Evolutionary conservation across 2,888 invertebrate species (phyloP).

Genomic region (Pyrochroa serraticornis): DNA sequence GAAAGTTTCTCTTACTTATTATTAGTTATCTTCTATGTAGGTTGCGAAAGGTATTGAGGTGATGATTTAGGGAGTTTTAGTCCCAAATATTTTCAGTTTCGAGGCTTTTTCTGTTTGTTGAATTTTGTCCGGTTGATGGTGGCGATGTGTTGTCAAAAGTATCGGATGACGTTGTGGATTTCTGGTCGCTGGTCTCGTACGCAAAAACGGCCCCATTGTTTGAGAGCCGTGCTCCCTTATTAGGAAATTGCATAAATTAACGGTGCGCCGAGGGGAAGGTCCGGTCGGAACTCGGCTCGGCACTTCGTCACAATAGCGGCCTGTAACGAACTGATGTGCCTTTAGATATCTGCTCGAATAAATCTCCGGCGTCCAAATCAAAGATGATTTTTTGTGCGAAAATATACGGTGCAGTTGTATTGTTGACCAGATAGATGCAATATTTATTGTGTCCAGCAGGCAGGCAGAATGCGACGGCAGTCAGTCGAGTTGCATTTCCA

Average conservation of each 20-base stretch:
- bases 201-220: slow-evolving; percentile 47
- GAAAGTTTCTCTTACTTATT: too few species aligned
- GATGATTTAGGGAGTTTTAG: too few species aligned
- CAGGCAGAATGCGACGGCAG: slow-evolving; percentile 55
- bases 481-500: slow-evolving; percentile 56
- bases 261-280: slow-evolving; percentile 38
- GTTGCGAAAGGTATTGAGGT: too few species aligned
- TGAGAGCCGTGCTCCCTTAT: slow-evolving; percentile 49
- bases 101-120: too few species aligned
- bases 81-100: too few species aligned
- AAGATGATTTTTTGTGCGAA: slow-evolving; percentile 55
- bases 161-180: background rate
- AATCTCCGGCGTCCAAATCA: slow-evolving; percentile 52
- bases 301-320: slow-evolving; percentile 49
- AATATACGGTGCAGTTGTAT: slow-evolving; percentile 54
- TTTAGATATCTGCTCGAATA: slow-evolving; percentile 51
- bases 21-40: too few species aligned
- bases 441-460: slow-evolving; percentile 58
- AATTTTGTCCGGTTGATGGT: background rate
- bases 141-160: background rate
- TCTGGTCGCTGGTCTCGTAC: slow-evolving; percentile 23
- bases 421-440: slow-evolving; percentile 56
- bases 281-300: slow-evolving; percentile 20
- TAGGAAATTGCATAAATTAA: slow-evolving; percentile 55
- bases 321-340: slow-evolving; percentile 51